Base-by-base conservation (phyloP, 2,888 invertebrate species). In the Melikaiella ostensackeni region DNA sequence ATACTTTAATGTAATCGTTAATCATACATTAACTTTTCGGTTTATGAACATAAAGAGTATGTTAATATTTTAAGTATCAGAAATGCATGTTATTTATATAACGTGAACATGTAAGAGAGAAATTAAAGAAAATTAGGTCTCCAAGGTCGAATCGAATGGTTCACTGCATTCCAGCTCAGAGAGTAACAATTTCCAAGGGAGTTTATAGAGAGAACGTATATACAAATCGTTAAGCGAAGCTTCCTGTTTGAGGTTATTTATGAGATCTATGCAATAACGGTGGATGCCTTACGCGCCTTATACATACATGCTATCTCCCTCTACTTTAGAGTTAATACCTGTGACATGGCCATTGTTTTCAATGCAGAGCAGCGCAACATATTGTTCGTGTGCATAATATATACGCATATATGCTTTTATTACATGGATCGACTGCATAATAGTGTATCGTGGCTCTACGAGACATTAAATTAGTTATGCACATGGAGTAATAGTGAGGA, bases 201-300 rank as follows among this genome's bases (percentile, higher is more conserved):
- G 50, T 30, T 70, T 70, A n/a, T 19, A 70, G 30, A 55, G 30
- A 70, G 59, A 63, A 79, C 79, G 80, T 77, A 61, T 59, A 80
- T 85, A 86, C 84, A 86, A 86, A 86, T 86, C 86, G 82, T 76
- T 78, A 76, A 76, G 77, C 74, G 80, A 80, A 80, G 80, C 84
- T 84, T 85, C 82, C 86, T 85, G 83, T 79, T 83, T 80, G 82
- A 81, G 77, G 80, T 87, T 87, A 87, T 86, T 88, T 88, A 88
- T 88, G 84, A 82, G 85, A 85, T 86, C 84, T 82, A 82, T 80
- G 81, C 80, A 64, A 76, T 87, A 88, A 88, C 88, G 88, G 88
- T 88, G 81, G 84, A 83, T 82, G 81, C 85, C 81, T 84, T 83
- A 81, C 82, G 83, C 81, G 79, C 82, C 61, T 76, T 70, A 70